Evolutionary conservation across 1,140 invertebrate genomes (phyloP).

Genomic region (Aphis gossypii): DNA sequence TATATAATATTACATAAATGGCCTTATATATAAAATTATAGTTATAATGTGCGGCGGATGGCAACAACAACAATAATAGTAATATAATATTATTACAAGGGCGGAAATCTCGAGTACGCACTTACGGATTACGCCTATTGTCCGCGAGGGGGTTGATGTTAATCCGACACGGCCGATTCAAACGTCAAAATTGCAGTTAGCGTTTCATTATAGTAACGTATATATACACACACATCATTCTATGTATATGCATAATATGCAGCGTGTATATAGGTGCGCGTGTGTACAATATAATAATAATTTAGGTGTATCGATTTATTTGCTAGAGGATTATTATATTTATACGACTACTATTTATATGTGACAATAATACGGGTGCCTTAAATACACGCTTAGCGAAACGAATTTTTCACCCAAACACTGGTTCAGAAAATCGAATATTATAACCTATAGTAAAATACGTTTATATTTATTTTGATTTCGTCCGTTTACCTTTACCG

Average conservation of each 20-base stretch:
- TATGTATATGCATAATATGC: background rate
- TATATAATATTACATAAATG: background rate
- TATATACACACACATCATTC: background rate
- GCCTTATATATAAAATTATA: background rate
- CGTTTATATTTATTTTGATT: conserved; percentile 21
- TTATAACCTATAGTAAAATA: background rate
- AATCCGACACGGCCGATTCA: conserved; percentile 57
- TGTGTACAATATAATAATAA: conserved; percentile 33
- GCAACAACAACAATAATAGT: conserved; percentile 7
- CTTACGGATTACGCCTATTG: conserved; percentile 50
- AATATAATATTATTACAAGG: conserved; percentile 20
- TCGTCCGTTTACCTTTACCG: conserved; percentile 32
- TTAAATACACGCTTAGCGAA: background rate
- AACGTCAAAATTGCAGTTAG: conserved; percentile 54
- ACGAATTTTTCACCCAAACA: conserved; percentile 17
- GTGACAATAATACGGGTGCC: background rate
- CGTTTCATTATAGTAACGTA: conserved; percentile 26
- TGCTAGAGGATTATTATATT: background rate
- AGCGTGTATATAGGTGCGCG: background rate
- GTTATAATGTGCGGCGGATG: background rate
- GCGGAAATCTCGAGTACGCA: conserved; percentile 52
- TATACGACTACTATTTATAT: background rate
- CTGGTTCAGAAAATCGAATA: background rate
- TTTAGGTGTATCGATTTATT: conserved; percentile 36
- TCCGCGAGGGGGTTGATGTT: conserved; percentile 43